Evolutionary conservation across 1,140 invertebrate species (phyloP).

Genomic region (Drosophila bipectinata): DNA sequence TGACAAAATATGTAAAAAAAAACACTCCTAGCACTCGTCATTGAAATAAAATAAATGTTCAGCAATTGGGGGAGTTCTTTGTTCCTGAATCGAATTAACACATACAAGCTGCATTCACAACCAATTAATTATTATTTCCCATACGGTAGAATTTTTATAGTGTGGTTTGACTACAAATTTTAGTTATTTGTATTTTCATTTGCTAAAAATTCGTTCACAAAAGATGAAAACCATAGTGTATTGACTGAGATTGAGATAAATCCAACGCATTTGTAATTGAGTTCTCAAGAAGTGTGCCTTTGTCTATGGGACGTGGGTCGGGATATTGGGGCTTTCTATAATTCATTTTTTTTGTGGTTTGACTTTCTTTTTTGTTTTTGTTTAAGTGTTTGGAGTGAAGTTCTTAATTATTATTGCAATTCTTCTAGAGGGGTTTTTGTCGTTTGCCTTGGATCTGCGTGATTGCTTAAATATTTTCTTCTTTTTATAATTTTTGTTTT

Average conservation of each 20-base stretch:
- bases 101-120: constrained; percentile 77
- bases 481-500: constrained; percentile 54
- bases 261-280: constrained; percentile 41
- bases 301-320: constrained; percentile 55
- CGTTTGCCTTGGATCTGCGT: constrained; percentile 38
- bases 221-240: constrained; percentile 44
- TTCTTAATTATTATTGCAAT: constrained; percentile 77
- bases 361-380: constrained; percentile 7
- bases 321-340: constrained; percentile 36
- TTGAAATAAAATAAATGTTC: constrained; percentile 50
- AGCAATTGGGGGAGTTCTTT: constrained; percentile 62
- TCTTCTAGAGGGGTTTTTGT: constrained; percentile 67
- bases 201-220: constrained; percentile 34
- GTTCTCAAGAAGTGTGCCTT: constrained; percentile 46
- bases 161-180: constrained; percentile 14
- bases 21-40: constrained; percentile 10
- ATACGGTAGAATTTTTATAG: constrained; percentile 42
- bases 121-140: constrained; percentile 76
- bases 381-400: constrained; percentile 63
- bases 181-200: constrained; percentile 21
- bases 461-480: constrained; percentile 51
- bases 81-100: constrained; percentile 70
- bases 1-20: constrained; percentile 41
- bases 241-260: constrained; percentile 37
- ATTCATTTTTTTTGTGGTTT: constrained; percentile 6